Base-by-base conservation (phyloP, 2,797 vertebrate species). In the Chloroceryle amazona region DNA sequence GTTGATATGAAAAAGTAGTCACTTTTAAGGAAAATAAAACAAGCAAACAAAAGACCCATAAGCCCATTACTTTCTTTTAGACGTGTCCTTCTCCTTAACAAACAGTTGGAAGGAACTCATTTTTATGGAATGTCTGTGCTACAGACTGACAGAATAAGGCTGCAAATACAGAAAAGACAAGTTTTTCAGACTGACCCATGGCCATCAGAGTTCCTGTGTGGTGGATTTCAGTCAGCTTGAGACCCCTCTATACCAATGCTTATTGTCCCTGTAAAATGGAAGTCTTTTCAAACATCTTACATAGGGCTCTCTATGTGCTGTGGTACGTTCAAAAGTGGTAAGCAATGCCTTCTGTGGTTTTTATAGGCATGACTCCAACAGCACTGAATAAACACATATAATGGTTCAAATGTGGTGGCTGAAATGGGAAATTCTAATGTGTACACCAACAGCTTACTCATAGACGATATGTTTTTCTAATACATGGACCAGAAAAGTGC, bases 61-160 rank as follows among this genome's bases (percentile, higher is more conserved):
- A 81, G 9, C 3, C 11, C 25, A 16, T 81, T 89, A n/a, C 58
- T 95, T 95, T 73, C 63, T 67, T 68, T 79, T 33, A 75, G 54
- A 49, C 1, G 1, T 22, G 57, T 52, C 81, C 75, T 91, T 88
- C 58, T 75, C 39, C 83, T 75, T 95, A 93, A 95, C 72, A 91
- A 93, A 72, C 93, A 96, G 81, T 79, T 95, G 95, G 75, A 93
- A 95, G 80, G 62, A 95, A 88, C 80, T 96, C 80, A 94, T 90
- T 95, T 86, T 51, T 93, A 88, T 86, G 93, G 94, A 96, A 97
- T 95, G 94, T 93, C 96, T 96, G 84, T 17, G 2, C 49, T 88
- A 60, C 79, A 92, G 78, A 82, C 57, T 67, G 80, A 21, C 72
- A 76, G 57, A 88, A 58, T 11, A 12, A 93, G 28, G 57, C n/a